Evolutionary conservation across 2,888 invertebrate species (phyloP), one percentile per base, ranked within the genome.

Genomic region (Augochlorella aurata): DNA sequence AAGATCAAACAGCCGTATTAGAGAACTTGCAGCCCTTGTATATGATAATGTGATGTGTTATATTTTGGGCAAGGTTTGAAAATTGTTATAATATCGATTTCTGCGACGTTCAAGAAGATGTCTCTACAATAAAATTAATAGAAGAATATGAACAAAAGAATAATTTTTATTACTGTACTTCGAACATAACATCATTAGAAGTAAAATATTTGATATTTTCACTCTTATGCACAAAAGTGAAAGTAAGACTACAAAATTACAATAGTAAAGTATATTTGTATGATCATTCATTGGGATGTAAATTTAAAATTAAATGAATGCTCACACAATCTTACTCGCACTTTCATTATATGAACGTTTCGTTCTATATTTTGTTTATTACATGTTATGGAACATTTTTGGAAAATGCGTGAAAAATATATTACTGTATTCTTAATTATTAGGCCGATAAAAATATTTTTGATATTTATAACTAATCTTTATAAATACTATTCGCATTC

Each of bases 1-100:
- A 29, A 94, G 94, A 80, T 96, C 97, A 0, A 96, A 97, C 90
- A 92, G 94, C 10, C 94, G 95, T 82, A 97, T 97, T 84, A 97
- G 96, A 93, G 94, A 95, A 68, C 95, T 97, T 74, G 97, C 97
- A 0, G 93, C 94, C 68, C 94, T 95, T 83, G 97, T 97, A 0
- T 95, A 97, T 78, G 94, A 95, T 84, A 96, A 97, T 93, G 24
- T 58, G 24, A 58, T 58, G 58, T 24, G 24, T 58, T 58, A 58
- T 58, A 58, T 5, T 38, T 38, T 38, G 1, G 38, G 38, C 38
- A 38, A 38, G 38, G 38, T 38, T 38, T 38, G 38, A 38, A 38
- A 38, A 38, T 38, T 38, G 38, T 38, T 38, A 38, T 38, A 38
- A 38, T 38, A 5, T 38, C 38, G 38, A 38, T 38, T 38, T 38